Base-by-base conservation (phyloP, 2,888 invertebrate genomes). In the Orthonychiurus folsomi region DNA sequence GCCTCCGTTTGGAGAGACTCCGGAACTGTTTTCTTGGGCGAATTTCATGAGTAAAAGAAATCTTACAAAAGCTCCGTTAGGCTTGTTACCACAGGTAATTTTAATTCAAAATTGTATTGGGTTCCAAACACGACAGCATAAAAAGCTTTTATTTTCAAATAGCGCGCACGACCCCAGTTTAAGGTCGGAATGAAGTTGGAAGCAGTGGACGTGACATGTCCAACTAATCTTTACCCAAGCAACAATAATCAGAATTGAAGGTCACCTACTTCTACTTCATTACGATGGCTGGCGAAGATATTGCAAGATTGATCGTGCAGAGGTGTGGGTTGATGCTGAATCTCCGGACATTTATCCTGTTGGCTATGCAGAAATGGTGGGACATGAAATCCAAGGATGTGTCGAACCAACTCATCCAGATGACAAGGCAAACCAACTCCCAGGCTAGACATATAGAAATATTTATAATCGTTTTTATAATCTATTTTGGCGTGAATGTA, bases 301-400 rank as follows among this genome's bases (percentile, higher is more conserved):
- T n/a, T n/a, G n/a, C n/a, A 23, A 3, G 3, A n/a, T 12, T 9
- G 15, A 12, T 27, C 24, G 18, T 23, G 20, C 48, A 48, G 47
- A 59, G 9, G 9, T 50, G 3, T 68, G 67, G 68, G 15, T 61
- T 1, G 62, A 66, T 23, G 60, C 61, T 1, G 54, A 65, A 50
- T 68, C 66, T 0, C 23, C 62, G 0, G 68, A 67, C 50, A 68
- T 69, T 23, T 69, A 68, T 23, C 69, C 69, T 0, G 61, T 58
- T 24, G 69, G 69, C 26, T 69, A 62, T 63, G 52, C 65, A 18
- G 66, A 68, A 60, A 50, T 69, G 59, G 63, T 64, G 1, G 66
- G 65, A 9, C 59, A 59, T 59, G 26, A 47, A 21, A 28, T 57
- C 9, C 57, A 57, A 37, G 57, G 57, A 21, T 5, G 57, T 5